Conservation (phyloP, 2,888 invertebrate species). For the Andrena marginata region DNA sequence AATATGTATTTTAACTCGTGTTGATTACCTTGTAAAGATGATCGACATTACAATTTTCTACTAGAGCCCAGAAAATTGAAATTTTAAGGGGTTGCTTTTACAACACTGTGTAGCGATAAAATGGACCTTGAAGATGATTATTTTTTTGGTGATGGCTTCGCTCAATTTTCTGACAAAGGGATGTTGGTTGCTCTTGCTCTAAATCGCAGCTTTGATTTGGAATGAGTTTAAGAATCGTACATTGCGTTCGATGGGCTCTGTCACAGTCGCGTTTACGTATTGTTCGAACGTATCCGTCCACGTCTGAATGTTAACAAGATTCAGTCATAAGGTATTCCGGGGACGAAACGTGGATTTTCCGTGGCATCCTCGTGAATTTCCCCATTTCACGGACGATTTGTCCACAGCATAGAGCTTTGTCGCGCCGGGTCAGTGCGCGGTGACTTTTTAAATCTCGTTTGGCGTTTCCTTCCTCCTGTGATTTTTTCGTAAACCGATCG, state of each 20-base stretch:
- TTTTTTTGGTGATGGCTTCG: too few relatives aligned
- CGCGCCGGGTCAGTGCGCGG: constrained; percentile 55
- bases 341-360: constrained; percentile 70
- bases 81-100: too few relatives aligned
- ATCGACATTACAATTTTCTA: not conserved
- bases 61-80: too few relatives aligned
- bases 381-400: constrained; percentile 74
- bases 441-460: constrained; percentile 61
- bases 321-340: constrained; percentile 67
- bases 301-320: constrained; percentile 66
- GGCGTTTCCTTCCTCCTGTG: constrained; percentile 8
- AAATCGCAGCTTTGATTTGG: not conserved
- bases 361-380: constrained; percentile 69
- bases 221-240: not conserved
- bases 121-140: too few relatives aligned
- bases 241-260: not conserved
- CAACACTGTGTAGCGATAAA: too few relatives aligned
- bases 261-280: not conserved
- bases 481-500: constrained; percentile 51
- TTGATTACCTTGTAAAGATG: not conserved
- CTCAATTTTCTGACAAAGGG: too few relatives aligned
- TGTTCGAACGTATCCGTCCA: constrained; percentile 46
- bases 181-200: not conserved
- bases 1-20: not conserved
- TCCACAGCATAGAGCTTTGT: constrained; percentile 50